phyloP scores from a whole-genome alignment of 1,140 invertebrate genomes.

The Mamestra configurata region DNA sequence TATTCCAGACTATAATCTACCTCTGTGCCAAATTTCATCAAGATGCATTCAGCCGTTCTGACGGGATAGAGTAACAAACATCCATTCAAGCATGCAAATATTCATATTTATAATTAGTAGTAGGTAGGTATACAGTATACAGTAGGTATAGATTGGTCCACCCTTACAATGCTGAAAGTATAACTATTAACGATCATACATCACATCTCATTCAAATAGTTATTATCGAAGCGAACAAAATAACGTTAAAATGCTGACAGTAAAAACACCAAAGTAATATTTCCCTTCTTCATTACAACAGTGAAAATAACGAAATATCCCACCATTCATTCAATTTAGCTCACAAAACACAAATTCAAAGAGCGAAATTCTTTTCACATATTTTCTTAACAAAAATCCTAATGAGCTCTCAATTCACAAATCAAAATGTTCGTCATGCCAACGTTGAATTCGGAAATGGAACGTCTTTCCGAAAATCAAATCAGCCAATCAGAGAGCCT shows the following conservation, averaged over 20 bases:
- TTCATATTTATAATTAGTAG: no score
- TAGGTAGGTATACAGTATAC: no score
- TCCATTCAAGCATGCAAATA: no score
- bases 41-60: no score
- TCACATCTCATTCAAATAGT: no score
- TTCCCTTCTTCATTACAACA: constrained; percentile 13
- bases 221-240: no score
- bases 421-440: constrained; percentile 55
- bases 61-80: no score
- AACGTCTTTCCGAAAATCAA: constrained; percentile 59
- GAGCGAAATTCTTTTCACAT: constrained; percentile 45
- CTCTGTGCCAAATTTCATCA: no score
- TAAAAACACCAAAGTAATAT: background rate
- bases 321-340: constrained; percentile 30
- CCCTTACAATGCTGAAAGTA: no score
- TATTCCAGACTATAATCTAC: no score
- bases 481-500: constrained; percentile 61
- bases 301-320: constrained; percentile 37
- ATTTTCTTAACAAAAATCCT: constrained; percentile 52
- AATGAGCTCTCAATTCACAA: constrained; percentile 57
- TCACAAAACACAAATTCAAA: constrained; percentile 42
- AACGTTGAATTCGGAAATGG: constrained; percentile 54
- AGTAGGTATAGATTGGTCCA: no score
- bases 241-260: background rate
- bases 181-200: no score